A percentile compares a stretch with the other conserved stretches of the same genome.
Evolutionary conservation across 1,140 invertebrate genomes (phyloP).

Genomic region (Lasioglossum albipes): DNA sequence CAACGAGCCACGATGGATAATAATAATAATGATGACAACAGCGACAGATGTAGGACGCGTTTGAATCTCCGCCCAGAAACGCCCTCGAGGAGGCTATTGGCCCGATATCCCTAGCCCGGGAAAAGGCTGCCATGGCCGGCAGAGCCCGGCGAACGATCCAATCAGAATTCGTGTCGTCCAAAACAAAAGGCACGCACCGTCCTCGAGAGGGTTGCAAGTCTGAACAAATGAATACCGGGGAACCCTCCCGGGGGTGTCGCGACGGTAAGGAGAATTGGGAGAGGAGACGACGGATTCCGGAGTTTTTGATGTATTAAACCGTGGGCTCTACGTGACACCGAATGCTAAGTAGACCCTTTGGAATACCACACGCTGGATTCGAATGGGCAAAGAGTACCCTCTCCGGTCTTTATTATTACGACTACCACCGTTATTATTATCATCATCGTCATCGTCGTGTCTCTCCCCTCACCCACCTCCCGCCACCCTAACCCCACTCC

Average conservation of each 20-base stretch:
- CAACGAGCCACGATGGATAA: slow-evolving; percentile 56
- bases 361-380: slow-evolving; percentile 71
- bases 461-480: neutral
- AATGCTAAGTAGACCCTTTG: slow-evolving; percentile 79
- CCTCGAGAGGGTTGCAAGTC: slow-evolving; percentile 70
- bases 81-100: slow-evolving; percentile 79
- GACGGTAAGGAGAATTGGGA: slow-evolving; percentile 47
- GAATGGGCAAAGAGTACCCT: slow-evolving; percentile 45
- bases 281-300: slow-evolving; percentile 57
- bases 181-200: slow-evolving; percentile 76
- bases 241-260: slow-evolving; percentile 63
- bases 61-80: slow-evolving; percentile 76
- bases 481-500: no score
- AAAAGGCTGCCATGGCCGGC: slow-evolving; percentile 78
- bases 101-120: slow-evolving; percentile 74
- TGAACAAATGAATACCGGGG: slow-evolving; percentile 75
- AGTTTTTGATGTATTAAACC: slow-evolving; percentile 81
- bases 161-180: slow-evolving; percentile 71
- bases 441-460: slow-evolving; percentile 35
- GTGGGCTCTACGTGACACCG: slow-evolving; percentile 79
- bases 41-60: slow-evolving; percentile 60
- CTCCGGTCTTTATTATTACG: slow-evolving; percentile 42
- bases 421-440: slow-evolving; percentile 47
- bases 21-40: slow-evolving; percentile 68
- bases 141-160: slow-evolving; percentile 75